A percentile compares a stretch with the other conserved stretches of the same genome.
These are phyloP conservation scores for Scomber colias DNA, from an alignment of 2,113 vertebrate genomes.

Conservation along the genomic window DNA sequence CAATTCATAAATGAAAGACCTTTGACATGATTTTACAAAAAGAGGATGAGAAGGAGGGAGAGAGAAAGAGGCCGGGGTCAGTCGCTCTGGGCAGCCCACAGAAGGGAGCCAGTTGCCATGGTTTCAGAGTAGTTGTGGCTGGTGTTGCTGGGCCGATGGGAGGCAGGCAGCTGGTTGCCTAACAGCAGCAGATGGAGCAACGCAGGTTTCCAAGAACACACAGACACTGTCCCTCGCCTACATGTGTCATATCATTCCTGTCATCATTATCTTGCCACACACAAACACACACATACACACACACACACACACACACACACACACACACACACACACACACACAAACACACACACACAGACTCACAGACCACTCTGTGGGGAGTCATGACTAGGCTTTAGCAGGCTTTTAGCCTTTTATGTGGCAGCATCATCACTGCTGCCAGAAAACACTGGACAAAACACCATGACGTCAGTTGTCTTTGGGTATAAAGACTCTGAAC, in stretches of 20 bases:
- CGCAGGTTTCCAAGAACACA: constrained; percentile 75
- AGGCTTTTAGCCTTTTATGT: constrained; percentile 57
- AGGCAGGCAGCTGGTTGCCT: constrained; percentile 78
- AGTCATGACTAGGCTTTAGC: constrained; percentile 34
- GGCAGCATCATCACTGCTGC: constrained; percentile 17
- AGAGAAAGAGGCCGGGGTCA: constrained; percentile 19
- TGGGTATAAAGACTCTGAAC: not conserved
- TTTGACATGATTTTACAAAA: constrained; percentile 25
- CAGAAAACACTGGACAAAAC: constrained; percentile 23
- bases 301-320: not conserved
- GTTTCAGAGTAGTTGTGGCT: constrained; percentile 73
- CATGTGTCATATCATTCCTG: constrained; percentile 67
- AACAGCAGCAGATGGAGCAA: constrained; percentile 81
- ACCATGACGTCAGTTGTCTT: constrained; percentile 6
- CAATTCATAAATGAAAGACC: constrained; percentile 13
- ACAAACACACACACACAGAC: not conserved
- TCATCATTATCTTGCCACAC: constrained; percentile 53
- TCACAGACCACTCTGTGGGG: constrained; percentile 25
- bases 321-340: constrained; percentile 5
- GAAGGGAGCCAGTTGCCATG: constrained; percentile 73
- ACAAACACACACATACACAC: constrained; percentile 12
- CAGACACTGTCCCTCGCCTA: constrained; percentile 65
- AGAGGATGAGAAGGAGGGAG: constrained; percentile 13
- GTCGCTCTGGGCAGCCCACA: constrained; percentile 51
- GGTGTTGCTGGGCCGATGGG: constrained; percentile 72